phyloP scores from a whole-genome alignment of 1,140 invertebrate species.

The Neoseiulus cucumeris region DNA sequence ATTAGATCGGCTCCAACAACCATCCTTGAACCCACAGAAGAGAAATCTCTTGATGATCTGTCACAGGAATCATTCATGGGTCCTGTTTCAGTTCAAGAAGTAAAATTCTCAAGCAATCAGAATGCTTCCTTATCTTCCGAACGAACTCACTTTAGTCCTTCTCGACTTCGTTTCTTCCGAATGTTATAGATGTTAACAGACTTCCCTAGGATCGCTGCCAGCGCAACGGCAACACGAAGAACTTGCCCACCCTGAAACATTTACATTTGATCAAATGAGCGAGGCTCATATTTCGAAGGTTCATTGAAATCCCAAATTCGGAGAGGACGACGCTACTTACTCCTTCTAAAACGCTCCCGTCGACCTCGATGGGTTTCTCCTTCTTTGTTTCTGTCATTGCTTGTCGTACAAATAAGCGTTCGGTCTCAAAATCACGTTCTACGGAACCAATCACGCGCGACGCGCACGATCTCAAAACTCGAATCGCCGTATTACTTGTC shows the following conservation, averaged over 20 bases:
- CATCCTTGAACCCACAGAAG: background rate
- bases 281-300: too few species aligned
- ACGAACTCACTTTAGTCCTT: constrained; percentile 46
- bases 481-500: too few species aligned
- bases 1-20: background rate
- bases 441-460: too few species aligned
- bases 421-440: too few species aligned
- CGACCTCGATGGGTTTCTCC: constrained; percentile 26
- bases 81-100: background rate
- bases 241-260: constrained; percentile 62
- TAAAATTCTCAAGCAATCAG: constrained; percentile 10
- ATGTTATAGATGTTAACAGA: constrained; percentile 58
- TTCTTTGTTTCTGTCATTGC: background rate
- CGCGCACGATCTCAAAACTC: too few species aligned
- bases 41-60: background rate
- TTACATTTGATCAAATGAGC: constrained; percentile 14
- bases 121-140: too few species aligned
- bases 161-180: constrained; percentile 48
- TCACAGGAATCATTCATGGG: background rate
- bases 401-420: too few species aligned
- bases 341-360: constrained; percentile 42
- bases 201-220: constrained; percentile 49
- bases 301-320: too few species aligned
- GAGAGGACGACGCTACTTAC: constrained; percentile 26
- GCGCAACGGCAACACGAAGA: constrained; percentile 48